Base-by-base conservation (phyloP, 2,113 vertebrate species). In the Castor canadensis region DNA sequence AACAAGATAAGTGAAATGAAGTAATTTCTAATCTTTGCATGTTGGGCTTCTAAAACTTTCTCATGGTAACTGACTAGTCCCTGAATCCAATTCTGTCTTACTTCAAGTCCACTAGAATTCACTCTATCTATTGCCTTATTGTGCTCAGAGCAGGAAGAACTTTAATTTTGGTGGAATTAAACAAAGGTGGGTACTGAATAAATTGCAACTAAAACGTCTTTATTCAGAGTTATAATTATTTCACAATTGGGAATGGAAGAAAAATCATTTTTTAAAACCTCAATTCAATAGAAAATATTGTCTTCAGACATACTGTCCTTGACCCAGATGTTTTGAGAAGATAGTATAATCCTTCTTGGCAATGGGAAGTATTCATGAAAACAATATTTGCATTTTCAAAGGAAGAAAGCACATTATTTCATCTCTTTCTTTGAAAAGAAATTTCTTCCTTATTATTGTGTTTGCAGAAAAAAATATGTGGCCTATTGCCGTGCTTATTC, bases 381-480 rank as follows among this genome's bases (percentile, higher is more conserved):
- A 60, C 26, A 67, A 30, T 16, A 89, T 67, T 66, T 88, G 88
- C 35, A 62, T 19, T 79, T 93, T 91, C 35, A 93, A 91, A 87
- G 30, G 38, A 85, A 96, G n/a, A 64, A 16, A 84, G n/a, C 6
- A 15, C 26, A 56, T 95, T 84, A 95, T 85, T 81, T 92, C 47
- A 84, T 22, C 20, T 6, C 54, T 9, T 93, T 58, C 45, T 49
- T 19, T 80, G 19, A 87, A 90, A 56, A 62, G 16, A 95, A 54
- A 52, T 93, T 76, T 97, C 47, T 73, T 26, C 49, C 35, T 80
- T 80, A 62, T 7, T 30, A 52, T 94, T 86, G 86, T 92, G 62
- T 76, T 92, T 87, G 6, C 10, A 76, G 84, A 58, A 92, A 83
- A 28, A 75, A 93, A 88, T 35, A 15, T 49, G 3, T 72, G 45